Base-by-base conservation (phyloP, 1,140 invertebrate genomes). In the Probaryconus sp. region DNA sequence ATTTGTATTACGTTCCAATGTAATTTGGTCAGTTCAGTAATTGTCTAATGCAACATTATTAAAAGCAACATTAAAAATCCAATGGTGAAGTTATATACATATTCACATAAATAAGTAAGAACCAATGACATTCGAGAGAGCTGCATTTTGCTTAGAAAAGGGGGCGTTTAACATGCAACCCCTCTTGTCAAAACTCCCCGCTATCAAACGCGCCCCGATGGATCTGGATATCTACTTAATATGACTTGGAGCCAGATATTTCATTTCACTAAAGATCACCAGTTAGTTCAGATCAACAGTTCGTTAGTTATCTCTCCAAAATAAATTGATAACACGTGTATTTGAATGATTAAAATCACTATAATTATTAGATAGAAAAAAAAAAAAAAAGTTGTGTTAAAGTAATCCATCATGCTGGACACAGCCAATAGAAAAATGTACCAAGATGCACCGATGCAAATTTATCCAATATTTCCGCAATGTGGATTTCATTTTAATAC, bases 151-250 rank as follows among this genome's bases (percentile, higher is more conserved):
- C 6, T 3, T 31, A 33, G 11, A 58, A 68, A 55, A n/a, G n/a
- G 51, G 53, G 64, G 64, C 64, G 64, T 58, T 24, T 33, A 68
- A 35, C 9, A 68, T 18, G 45, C 35, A 33, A 58, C 45, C 53
- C 63, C 63, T 56, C 64, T 68, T 33, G 37, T 68, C 30, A 68
- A 68, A 67, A 16, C 28, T 24, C 64, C 45, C 64, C 45, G 53
- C 53, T 53, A 40, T 45, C 30, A 68, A 31, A 16, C 28, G 31
- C 35, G 16, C 43, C 30, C 42, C 37, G 7, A 9, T n/a, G n/a
- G n/a, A n/a, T n/a, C 64, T 26, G 7, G 58, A 68, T 58, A 68
- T 58, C 35, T 48, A 30, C 26, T 31, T 33, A 56, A 50, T 17
- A 48, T 26, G 51, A 37, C 48, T 50, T 31, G 40, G 42, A 38